phyloP scores from a whole-genome alignment of 2,888 invertebrate genomes.

The Heliconius erato region DNA sequence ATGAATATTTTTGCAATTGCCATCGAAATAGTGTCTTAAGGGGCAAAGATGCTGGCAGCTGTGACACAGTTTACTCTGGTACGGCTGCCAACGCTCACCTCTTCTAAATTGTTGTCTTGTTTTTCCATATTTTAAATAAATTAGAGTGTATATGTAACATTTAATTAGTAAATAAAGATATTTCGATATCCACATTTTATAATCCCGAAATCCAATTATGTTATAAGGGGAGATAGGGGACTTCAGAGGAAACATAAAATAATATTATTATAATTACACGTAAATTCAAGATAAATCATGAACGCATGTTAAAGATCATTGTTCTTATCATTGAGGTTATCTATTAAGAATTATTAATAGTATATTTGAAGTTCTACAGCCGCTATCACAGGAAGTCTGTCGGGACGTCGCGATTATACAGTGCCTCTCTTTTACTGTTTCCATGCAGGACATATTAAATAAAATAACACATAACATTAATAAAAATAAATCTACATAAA shows the following conservation, averaged over 20 bases:
- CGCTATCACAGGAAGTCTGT: conserved; percentile 25
- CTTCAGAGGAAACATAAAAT: not conserved
- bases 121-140: no score
- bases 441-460: not conserved
- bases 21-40: no score
- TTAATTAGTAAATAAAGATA: no score
- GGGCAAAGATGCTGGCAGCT: no score
- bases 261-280: not conserved
- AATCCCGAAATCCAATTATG: no score
- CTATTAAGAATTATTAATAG: not conserved
- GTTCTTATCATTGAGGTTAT: not conserved
- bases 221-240: not conserved
- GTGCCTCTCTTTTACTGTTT: not conserved
- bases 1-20: no score
- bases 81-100: no score
- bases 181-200: no score
- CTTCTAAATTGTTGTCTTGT: no score
- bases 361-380: not conserved
- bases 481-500: not conserved
- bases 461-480: not conserved
- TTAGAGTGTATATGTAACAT: no score
- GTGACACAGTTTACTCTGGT: no score
- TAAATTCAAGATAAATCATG: not conserved
- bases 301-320: conserved; percentile 4
- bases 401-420: not conserved